phyloP scores from a whole-genome alignment of 2,113 vertebrate species.

The Hyperoodon ampullatus region DNA sequence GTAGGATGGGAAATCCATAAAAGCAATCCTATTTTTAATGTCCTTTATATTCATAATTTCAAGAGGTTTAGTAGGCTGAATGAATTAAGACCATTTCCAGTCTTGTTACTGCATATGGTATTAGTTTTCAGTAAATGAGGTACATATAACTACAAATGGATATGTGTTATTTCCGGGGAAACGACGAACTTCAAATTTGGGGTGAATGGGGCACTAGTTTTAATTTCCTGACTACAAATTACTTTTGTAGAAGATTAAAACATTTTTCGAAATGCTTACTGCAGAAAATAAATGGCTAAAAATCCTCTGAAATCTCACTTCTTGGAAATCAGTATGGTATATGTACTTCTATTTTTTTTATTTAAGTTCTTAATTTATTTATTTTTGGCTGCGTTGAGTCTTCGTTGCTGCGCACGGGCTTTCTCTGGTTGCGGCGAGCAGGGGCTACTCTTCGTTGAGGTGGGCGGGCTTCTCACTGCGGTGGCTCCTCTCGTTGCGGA shows the following conservation, averaged over 20 bases:
- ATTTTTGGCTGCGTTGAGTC: too few species aligned
- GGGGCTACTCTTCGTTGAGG: too few species aligned
- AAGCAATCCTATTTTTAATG: neutral
- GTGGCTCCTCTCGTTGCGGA: too few species aligned
- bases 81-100: neutral
- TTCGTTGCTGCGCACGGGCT: too few species aligned
- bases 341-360: neutral
- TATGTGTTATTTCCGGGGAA: neutral
- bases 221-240: neutral
- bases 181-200: neutral
- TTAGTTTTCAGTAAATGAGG: neutral
- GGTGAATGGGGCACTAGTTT: neutral
- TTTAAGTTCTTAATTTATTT: too few species aligned
- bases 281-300: neutral
- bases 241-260: slow-evolving; percentile 6
- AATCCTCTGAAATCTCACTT: neutral
- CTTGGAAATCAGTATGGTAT: neutral
- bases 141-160: neutral
- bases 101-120: neutral
- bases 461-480: too few species aligned
- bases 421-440: too few species aligned
- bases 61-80: neutral
- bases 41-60: neutral
- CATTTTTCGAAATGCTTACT: neutral
- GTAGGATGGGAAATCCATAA: neutral